Conservation (phyloP, 1,140 invertebrate species). For the Lethocerus indicus region DNA sequence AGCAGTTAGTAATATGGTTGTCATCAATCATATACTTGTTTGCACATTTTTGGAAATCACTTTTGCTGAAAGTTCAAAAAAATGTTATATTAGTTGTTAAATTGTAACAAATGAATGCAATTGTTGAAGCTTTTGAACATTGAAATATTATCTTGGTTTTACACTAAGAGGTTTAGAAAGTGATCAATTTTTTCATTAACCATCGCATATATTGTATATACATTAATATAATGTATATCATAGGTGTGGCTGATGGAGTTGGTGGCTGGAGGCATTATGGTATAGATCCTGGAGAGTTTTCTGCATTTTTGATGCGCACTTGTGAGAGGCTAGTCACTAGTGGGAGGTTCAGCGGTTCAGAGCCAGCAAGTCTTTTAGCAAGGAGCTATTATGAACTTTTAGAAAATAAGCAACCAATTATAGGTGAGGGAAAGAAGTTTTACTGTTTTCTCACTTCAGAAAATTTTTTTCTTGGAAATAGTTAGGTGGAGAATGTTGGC, state of each 20-base stretch:
- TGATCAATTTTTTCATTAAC: no score
- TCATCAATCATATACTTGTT: no score
- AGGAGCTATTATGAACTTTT: constrained; percentile 82
- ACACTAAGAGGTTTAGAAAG: no score
- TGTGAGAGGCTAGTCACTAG: constrained; percentile 81
- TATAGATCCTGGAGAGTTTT: constrained; percentile 94
- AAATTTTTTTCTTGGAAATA: background rate
- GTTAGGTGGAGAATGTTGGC: background rate
- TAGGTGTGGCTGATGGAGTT: constrained; percentile 94
- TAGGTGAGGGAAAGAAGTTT: constrained; percentile 40
- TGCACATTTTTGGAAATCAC: no score
- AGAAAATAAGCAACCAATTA: constrained; percentile 78
- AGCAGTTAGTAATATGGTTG: no score
- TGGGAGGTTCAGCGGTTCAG: constrained; percentile 67
- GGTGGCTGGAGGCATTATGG: constrained; percentile 95
- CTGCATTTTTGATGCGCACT: constrained; percentile 78
- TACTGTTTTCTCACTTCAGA: background rate
- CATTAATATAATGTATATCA: no score
- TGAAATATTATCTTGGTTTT: no score
- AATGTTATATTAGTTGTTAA: no score
- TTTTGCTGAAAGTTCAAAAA: no score
- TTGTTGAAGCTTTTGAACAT: no score
- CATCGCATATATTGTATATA: no score
- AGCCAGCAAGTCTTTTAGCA: constrained; percentile 72
- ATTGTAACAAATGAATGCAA: no score